Evolutionary conservation across 2,888 invertebrate species (phyloP), one percentile per base, ranked within the genome.

Genomic region (Tinea pellionella): DNA sequence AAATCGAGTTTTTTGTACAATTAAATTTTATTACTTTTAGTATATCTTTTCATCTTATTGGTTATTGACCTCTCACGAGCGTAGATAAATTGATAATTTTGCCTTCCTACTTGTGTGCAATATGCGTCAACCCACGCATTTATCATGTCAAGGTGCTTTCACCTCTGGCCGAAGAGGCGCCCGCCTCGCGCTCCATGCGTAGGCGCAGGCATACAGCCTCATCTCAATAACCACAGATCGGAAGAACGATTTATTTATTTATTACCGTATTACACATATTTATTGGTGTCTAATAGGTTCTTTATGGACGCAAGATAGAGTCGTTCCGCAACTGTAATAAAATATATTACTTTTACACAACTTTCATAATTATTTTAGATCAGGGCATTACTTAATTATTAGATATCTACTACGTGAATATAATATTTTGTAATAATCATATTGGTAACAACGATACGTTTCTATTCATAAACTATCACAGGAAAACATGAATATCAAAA

Each of bases 231-330:
- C 24, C 24, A 24, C 66, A 66, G 68, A 72, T 73, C 72, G 66
- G 62, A 66, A 66, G 69, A 69, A 69, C 69, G 64, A 71, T 71
- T 72, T 73, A 73, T 74, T 74, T 75, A 77, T 72, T 72, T 72
- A 78, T 72, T 63, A 66, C 65, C 68, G 67, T 68, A 71, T 72
- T 69, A 69, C 69, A 68, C 68, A 68, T 77, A 74, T 77, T 77
- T 75, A 77, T 78, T 74, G 70, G 68, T 67, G 65, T 67, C 66
- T 69, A 64, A 69, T 70, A 68, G 67, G 67, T 70, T 70, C 68
- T 75, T 74, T 74, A 77, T 70, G 65, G 64, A 63, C 63, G 63
- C 16, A 11, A 65, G 69, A 69, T 69, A 71, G 66, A 66, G 65
- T 63, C 65, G 62, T 63, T 65, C 64, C 61, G 64, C 66, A 66